Evolutionary conservation across 1,140 invertebrate genomes (phyloP).

Genomic region (Drosophila bifasciata): DNA sequence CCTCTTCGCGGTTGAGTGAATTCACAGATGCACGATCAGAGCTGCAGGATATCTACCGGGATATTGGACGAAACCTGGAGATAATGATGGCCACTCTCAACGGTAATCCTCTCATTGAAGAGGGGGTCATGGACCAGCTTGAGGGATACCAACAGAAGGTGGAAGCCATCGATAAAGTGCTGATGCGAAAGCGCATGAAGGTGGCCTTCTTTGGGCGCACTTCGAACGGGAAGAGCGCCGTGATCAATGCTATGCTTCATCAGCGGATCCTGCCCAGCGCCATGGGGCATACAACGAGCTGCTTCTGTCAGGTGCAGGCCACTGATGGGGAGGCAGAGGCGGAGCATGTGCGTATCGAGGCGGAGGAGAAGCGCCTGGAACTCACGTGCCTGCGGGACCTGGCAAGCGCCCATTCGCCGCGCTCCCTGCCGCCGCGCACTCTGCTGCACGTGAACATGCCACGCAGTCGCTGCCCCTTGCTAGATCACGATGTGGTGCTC

Average conservation of each 20-base stretch:
- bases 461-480: constrained; percentile 94
- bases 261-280: constrained; percentile 98
- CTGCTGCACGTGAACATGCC: constrained; percentile 98
- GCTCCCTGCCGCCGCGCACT: constrained; percentile 88
- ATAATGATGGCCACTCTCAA: constrained; percentile 18
- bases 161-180: constrained; percentile 95
- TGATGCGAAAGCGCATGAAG: constrained; percentile 99
- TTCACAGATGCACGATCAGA: constrained; percentile 86
- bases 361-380: constrained; percentile 85
- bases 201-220: constrained; percentile 98
- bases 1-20: constrained; percentile 42
- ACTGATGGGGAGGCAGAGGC: constrained; percentile 93
- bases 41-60: constrained; percentile 84
- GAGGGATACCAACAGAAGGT: constrained; percentile 92
- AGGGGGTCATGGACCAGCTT: constrained; percentile 85
- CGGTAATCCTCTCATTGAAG: constrained; percentile 58
- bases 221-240: constrained; percentile 99
- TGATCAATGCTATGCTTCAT: constrained; percentile 99
- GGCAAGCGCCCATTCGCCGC: constrained; percentile 91
- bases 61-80: constrained; percentile 26
- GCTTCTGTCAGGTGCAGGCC: constrained; percentile 98
- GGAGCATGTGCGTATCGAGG: constrained; percentile 89
- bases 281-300: constrained; percentile 99
- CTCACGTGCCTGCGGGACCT: constrained; percentile 89
- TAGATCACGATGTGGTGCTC: constrained; percentile 98